Percentiles rank a stretch among this genome's conserved stretches.
phyloP scores from a whole-genome alignment of 2,888 invertebrate genomes.

The Leucoptera coffeella region DNA sequence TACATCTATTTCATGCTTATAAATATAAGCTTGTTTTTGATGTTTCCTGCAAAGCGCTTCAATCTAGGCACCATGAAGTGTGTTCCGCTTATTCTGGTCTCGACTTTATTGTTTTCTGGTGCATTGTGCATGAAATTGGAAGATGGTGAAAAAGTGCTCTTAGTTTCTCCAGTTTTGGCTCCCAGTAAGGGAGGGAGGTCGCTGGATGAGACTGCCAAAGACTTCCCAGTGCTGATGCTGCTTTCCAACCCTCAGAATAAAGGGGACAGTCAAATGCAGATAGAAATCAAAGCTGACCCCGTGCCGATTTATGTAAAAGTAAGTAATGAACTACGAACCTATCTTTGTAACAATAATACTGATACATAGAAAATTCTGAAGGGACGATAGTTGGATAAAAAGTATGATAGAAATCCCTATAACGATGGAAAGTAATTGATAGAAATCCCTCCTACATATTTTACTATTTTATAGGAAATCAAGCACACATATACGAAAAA shows the following conservation, averaged over 20 bases:
- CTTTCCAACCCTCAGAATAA: constrained; percentile 15
- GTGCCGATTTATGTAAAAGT: constrained; percentile 30
- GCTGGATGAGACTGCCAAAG: constrained; percentile 22
- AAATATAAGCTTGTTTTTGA: too few relatives aligned
- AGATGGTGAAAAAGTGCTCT: constrained; percentile 12
- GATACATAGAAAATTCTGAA: neutral
- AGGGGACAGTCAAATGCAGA: neutral
- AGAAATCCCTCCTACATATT: too few relatives aligned
- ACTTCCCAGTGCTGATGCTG: constrained; percentile 25
- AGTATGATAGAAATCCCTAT: too few relatives aligned
- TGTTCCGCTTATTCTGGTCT: neutral
- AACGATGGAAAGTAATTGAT: too few relatives aligned
- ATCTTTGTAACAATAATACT: neutral
- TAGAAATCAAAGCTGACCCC: constrained; percentile 4
- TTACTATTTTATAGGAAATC: too few relatives aligned
- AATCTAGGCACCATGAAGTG: constrained; percentile 15
- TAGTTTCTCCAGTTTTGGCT: constrained; percentile 23
- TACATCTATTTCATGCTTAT: too few relatives aligned
- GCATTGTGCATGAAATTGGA: neutral
- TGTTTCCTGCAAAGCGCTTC: constrained; percentile 17
- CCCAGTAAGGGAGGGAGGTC: constrained; percentile 15
- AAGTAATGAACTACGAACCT: constrained; percentile 10
- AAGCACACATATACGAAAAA: too few relatives aligned
- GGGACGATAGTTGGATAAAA: too few relatives aligned
- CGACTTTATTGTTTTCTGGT: neutral